Evolutionary conservation across 2,113 vertebrate genomes (phyloP), one percentile per base, ranked within the genome.

Genomic region (Tupaia tana): DNA sequence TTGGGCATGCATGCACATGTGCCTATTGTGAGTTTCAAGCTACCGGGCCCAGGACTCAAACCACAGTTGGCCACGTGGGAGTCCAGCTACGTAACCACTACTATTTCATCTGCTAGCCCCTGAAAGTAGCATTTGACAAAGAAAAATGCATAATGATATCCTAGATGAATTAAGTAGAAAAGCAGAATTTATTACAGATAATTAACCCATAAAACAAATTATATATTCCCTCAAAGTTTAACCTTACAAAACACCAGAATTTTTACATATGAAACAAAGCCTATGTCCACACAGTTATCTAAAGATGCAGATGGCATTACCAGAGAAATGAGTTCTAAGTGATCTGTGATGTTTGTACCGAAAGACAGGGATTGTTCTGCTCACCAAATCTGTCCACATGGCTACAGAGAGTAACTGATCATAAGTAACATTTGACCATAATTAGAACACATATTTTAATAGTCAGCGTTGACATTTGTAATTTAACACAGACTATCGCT

Each of bases 381-480:
- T 83, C 34, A 90, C 93, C 54, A 61, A 67, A 74, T 95, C 52
- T 64, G 0, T 34, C 70, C 58, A 87, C 56, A 82, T 19, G 27
- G n/a, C 73, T 88, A 75, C 12, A 95, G 58, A 93, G 52, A 69
- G 71, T 25, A 89, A 88, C 24, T 54, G 61, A 63, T 20, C 74
- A 2, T 70, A 74, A 78, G 67, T 90, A 90, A 54, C 58, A 96
- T 79, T 66, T 81, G 25, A 69, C 56, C 14, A 75, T 61, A 74
- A 84, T 69, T 6, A 84, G 58, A 74, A 74, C 73, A 81, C 5
- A 77, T 73, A 86, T 69, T 78, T 92, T 78, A 92, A 74, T 58
- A 92, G 96, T 78, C 54, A 82, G 43, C 31, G 29, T 43, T 92
- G 81, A 93, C 67, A 91, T 87, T 66, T 92, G 93, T 80, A 75